Conservation (phyloP, 2,113 vertebrate genomes). For the Tragelaphus scriptus region DNA sequence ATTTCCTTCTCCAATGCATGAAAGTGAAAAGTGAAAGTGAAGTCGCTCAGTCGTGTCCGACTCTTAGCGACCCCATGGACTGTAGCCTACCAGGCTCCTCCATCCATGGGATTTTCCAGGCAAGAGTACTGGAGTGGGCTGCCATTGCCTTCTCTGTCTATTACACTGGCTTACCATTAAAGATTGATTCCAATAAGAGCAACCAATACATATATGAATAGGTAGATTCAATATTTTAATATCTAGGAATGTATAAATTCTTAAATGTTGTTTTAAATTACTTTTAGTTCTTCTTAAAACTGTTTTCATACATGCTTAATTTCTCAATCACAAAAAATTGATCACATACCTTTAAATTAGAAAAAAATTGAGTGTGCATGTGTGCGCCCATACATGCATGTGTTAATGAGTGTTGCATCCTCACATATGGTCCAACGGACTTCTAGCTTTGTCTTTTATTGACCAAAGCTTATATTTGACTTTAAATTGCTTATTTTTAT, state of each 20-base stretch:
- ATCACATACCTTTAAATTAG: neutral
- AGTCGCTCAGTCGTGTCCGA: fast-evolving
- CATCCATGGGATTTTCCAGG: neutral
- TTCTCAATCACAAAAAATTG: neutral
- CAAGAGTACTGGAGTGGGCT: fast-evolving
- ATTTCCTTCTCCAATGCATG: neutral
- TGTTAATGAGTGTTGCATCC: neutral
- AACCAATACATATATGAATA: neutral
- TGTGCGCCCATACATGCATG: neutral
- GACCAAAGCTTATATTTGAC: neutral
- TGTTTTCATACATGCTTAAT: neutral
- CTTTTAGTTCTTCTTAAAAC: neutral
- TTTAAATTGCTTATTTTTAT: neutral
- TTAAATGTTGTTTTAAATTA: neutral
- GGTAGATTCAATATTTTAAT: neutral
- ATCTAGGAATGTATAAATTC: neutral
- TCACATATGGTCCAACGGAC: neutral
- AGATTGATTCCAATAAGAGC: neutral
- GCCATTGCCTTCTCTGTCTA: neutral
- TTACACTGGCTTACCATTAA: conserved; percentile 1
- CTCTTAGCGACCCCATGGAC: neutral
- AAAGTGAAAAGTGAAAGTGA: neutral
- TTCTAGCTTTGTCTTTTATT: neutral
- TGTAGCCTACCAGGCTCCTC: neutral
- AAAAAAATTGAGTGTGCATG: neutral